Evolutionary conservation across 2,888 invertebrate genomes (phyloP), one percentile per base, ranked within the genome.

Genomic region (Melanophora roralis): DNA sequence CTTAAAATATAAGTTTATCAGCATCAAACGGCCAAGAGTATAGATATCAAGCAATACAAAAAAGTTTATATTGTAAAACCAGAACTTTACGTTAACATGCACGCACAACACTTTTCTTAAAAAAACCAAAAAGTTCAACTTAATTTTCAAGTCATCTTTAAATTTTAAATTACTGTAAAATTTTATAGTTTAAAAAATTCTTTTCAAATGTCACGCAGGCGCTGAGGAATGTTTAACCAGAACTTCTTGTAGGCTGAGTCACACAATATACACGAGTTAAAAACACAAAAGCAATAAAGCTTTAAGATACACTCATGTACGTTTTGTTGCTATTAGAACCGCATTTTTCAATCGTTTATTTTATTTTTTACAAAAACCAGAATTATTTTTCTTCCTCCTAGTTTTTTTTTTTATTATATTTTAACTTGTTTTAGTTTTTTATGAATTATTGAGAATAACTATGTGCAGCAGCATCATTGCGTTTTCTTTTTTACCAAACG

Each of bases 231-330:
- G 76, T 68, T 80, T 51, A 4, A 51, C 64, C 51, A 62, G 62
- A 80, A 59, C 57, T 47, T 76, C 43, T 67, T 59, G 76, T 76
- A 38, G 76, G 76, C 72, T 80, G 76, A 75, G 72, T 80, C 80
- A 80, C 71, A 64, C 53, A 55, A 71, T 62, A 9, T 34, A 12
- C 40, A 32, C 16, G 11, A 43, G 12, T 43, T 27, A 11, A 53
- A 38, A 68, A 60, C 67, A 53, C 55, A 14, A n/a, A n/a, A 51
- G 11, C 43, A 59, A 34, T 27, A 32, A 62, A 62, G 14, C 19
- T 53, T 14, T 38, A 27, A 55, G 53, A 49, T 45, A 55, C 75
- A 59, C 21, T 71, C 43, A 43, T 32, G n/a, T n/a, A n/a, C n/a
- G n/a, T 53, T 62, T 32, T 32, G 27, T 60, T 34, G 67, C 64